phyloP scores from a whole-genome alignment of 1,140 invertebrate species.

The Pentalonia nigronervosa region DNA sequence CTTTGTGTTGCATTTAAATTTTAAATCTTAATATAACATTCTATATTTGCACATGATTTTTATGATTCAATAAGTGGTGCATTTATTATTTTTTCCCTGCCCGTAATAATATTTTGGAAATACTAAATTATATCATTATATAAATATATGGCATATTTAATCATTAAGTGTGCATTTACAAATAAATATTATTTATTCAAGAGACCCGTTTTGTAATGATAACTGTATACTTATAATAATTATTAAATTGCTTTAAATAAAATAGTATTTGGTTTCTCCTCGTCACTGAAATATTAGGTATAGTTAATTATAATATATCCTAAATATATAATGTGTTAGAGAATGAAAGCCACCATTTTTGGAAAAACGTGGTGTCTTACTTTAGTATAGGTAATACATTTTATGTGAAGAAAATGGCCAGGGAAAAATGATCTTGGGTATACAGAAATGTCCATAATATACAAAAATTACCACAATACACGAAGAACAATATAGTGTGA shows the following conservation, averaged over 20 bases:
- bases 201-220: background rate
- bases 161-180: background rate
- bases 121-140: background rate
- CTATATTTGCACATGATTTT: background rate
- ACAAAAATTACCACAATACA: no score
- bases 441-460: no score
- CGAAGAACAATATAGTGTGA: no score
- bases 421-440: background rate
- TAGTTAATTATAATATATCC: background rate
- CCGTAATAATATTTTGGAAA: background rate
- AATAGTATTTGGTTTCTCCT: background rate
- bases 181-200: background rate
- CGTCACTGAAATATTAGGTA: background rate
- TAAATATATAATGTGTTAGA: background rate
- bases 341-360: background rate
- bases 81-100: background rate
- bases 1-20: background rate
- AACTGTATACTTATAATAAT: background rate
- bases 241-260: background rate
- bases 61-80: background rate
- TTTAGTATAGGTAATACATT: no score
- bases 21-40: background rate
- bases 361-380: no score
- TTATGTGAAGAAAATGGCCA: background rate
- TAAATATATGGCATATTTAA: background rate